Conservation (phyloP, 2,888 invertebrate genomes). For the Hemicrepidius hirtus region DNA sequence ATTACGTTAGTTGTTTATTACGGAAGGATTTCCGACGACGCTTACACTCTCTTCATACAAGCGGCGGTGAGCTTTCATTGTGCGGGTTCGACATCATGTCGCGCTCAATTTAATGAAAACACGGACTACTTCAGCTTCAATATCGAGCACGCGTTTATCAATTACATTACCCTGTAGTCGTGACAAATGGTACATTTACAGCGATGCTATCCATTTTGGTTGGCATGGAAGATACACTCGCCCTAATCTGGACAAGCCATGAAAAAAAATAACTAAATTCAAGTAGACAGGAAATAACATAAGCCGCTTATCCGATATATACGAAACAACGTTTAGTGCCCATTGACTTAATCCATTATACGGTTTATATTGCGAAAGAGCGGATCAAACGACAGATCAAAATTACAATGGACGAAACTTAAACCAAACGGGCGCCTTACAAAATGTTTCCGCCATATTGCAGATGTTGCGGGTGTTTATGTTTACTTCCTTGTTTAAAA, state of each 20-base stretch:
- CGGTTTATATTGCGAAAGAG: slow-evolving; percentile 7
- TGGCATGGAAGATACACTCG: slow-evolving; percentile 37
- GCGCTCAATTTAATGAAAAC: slow-evolving; percentile 48
- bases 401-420: slow-evolving; percentile 17
- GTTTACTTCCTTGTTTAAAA: too few species aligned
- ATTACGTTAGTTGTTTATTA: slow-evolving; percentile 45
- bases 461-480: too few species aligned
- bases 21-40: slow-evolving; percentile 33
- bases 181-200: slow-evolving; percentile 41
- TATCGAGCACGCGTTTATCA: slow-evolving; percentile 47
- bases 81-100: slow-evolving; percentile 41
- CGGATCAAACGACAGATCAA: slow-evolving; percentile 28
- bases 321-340: slow-evolving; percentile 9
- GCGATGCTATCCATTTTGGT: slow-evolving; percentile 29
- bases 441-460: not conserved
- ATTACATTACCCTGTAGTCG: slow-evolving; percentile 40
- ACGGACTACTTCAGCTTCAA: slow-evolving; percentile 46
- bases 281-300: slow-evolving; percentile 24
- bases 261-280: slow-evolving; percentile 38
- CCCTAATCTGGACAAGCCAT: slow-evolving; percentile 25
- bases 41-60: slow-evolving; percentile 39
- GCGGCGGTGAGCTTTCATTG: slow-evolving; percentile 35
- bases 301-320: slow-evolving; percentile 23
- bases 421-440: slow-evolving; percentile 13
- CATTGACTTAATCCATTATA: slow-evolving; percentile 32